These are phyloP conservation scores for Fratercula arctica DNA, from an alignment of 2,797 vertebrate species.

Conservation along the genomic window DNA sequence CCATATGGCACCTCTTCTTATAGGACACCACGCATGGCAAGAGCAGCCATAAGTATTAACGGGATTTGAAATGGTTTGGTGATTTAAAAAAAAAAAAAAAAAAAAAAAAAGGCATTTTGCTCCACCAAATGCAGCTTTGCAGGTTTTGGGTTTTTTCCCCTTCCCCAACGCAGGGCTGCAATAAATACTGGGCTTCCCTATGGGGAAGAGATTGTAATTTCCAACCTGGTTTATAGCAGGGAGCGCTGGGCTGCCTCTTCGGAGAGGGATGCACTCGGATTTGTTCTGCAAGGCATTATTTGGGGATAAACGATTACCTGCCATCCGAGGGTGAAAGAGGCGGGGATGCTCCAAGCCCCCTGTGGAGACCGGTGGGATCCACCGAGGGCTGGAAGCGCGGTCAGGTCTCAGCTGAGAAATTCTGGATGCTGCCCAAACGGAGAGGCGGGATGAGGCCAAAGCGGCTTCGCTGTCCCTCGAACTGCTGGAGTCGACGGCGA, in stretches of 20 bases:
- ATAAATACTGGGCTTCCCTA: neutral
- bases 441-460: neutral
- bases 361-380: neutral
- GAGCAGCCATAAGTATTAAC: neutral
- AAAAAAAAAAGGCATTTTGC: neutral
- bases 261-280: accelerated
- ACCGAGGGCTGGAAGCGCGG: accelerated
- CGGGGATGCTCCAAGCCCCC: neutral
- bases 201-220: neutral
- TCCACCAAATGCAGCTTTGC: neutral
- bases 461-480: accelerated
- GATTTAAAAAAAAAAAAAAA: neutral
- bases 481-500: neutral
- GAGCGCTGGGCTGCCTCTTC: neutral
- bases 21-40: too few relatives aligned
- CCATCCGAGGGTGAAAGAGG: accelerated
- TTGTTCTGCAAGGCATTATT: neutral
- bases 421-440: neutral
- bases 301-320: neutral
- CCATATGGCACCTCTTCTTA: neutral
- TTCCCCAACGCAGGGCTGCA: neutral
- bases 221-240: accelerated
- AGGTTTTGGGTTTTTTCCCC: neutral
- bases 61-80: accelerated
- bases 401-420: neutral